These are phyloP conservation scores for Omphaloscelis lunosa DNA, from an alignment of 2,888 invertebrate genomes.

Conservation along the genomic window DNA sequence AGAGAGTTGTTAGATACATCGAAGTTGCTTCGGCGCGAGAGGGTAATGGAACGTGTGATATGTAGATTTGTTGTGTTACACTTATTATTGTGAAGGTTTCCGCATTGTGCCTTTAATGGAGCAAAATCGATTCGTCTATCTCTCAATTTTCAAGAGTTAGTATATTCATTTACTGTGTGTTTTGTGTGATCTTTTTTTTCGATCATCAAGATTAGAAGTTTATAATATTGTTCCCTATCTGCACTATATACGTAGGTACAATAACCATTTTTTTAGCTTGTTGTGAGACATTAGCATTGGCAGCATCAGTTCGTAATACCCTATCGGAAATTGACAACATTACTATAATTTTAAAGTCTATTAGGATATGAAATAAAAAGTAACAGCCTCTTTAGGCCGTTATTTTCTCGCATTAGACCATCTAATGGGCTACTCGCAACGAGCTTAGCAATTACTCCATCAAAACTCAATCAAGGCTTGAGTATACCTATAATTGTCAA, in stretches of 20 bases:
- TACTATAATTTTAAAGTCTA: slow-evolving; percentile 47
- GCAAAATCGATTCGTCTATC: slow-evolving; percentile 75
- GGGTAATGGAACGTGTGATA: slow-evolving; percentile 84
- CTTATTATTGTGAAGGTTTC: slow-evolving; percentile 77
- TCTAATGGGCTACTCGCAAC: slow-evolving; percentile 44
- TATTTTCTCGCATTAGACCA: slow-evolving; percentile 44
- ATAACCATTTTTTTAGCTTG: neutral
- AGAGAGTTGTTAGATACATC: slow-evolving; percentile 23
- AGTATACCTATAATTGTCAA: slow-evolving; percentile 40
- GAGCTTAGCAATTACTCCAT: slow-evolving; percentile 46
- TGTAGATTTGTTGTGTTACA: slow-evolving; percentile 81
- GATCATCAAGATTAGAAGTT: slow-evolving; percentile 7
- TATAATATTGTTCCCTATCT: slow-evolving; percentile 6
- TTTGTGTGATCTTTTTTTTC: slow-evolving; percentile 56
- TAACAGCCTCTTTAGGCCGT: slow-evolving; percentile 32
- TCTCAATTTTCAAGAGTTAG: slow-evolving; percentile 67
- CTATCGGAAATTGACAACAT: slow-evolving; percentile 23
- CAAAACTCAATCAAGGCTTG: slow-evolving; percentile 47
- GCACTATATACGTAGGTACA: neutral
- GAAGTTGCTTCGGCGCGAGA: slow-evolving; percentile 71
- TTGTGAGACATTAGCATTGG: neutral
- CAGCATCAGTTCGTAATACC: neutral
- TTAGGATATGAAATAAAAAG: slow-evolving; percentile 50
- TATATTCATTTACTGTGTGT: slow-evolving; percentile 58
- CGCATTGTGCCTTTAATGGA: slow-evolving; percentile 75